phyloP scores from a whole-genome alignment of 2,113 vertebrate species.

The Microcebus tavaratra region DNA sequence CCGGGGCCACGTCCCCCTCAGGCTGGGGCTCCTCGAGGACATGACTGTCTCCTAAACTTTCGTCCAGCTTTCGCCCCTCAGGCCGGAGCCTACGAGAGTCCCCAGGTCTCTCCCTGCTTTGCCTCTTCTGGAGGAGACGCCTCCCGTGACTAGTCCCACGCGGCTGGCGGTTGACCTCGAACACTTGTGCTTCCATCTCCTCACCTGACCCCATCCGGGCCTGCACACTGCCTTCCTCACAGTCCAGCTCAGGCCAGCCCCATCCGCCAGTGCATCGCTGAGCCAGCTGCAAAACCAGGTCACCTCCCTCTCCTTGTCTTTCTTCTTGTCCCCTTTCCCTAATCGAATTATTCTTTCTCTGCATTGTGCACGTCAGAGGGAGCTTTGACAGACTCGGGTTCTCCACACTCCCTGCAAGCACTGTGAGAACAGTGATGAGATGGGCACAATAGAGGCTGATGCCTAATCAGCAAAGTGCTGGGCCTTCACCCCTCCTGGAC shows the following conservation, averaged over 20 bases:
- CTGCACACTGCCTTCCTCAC: not conserved
- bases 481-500: not conserved
- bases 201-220: slow-evolving; percentile 15
- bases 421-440: not conserved
- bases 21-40: not conserved
- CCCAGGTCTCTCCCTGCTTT: not conserved
- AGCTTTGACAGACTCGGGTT: not conserved
- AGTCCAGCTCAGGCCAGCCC: not conserved
- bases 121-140: not conserved
- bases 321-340: slow-evolving; percentile 60
- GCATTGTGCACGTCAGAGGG: slow-evolving; percentile 23
- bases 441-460: not conserved
- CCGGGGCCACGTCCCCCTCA: not conserved
- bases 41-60: not conserved
- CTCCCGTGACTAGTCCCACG: not conserved
- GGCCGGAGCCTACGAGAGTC: not conserved
- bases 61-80: not conserved
- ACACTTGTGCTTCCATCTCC: not conserved
- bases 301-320: slow-evolving; percentile 64
- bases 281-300: slow-evolving; percentile 80
- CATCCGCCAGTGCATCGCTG: slow-evolving; percentile 61
- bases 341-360: slow-evolving; percentile 65
- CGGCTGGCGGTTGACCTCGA: not conserved
- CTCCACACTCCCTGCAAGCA: not conserved
- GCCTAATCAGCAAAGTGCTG: not conserved